Evolutionary conservation across 2,113 vertebrate genomes (phyloP).

Genomic region (Cnemophilus loriae): DNA sequence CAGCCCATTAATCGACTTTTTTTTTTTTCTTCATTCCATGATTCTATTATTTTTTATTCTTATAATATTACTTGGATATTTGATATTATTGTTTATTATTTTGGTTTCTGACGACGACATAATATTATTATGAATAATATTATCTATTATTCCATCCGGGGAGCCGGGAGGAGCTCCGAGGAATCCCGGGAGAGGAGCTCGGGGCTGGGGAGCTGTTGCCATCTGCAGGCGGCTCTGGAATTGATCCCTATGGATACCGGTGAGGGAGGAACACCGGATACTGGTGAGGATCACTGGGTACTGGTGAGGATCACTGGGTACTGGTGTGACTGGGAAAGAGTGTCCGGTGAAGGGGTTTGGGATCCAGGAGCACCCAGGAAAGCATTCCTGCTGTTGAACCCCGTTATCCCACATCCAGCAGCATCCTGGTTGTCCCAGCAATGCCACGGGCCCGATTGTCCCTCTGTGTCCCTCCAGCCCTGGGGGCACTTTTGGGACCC

Average conservation of each 20-base stretch:
- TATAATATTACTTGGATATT: accelerated
- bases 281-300: no score
- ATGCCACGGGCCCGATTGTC: background rate
- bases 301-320: background rate
- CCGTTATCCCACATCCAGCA: background rate
- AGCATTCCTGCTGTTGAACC: accelerated
- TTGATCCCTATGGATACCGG: background rate
- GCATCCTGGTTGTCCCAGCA: background rate
- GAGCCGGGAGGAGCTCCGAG: background rate
- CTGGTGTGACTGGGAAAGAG: background rate
- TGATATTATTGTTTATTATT: accelerated
- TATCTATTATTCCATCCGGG: accelerated
- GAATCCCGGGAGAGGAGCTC: background rate
- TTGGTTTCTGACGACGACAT: accelerated
- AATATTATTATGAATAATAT: no score
- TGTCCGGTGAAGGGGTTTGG: no score
- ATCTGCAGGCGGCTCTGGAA: background rate
- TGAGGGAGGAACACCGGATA: background rate
- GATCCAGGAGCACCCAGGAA: background rate
- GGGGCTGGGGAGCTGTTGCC: background rate
- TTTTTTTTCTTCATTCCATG: accelerated
- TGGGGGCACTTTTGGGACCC: background rate
- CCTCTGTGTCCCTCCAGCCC: background rate
- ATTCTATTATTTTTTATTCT: background rate
- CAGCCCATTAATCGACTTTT: background rate